Evolutionary conservation across 2,797 vertebrate species (phyloP), one percentile per base, ranked within the genome.

Genomic region (Diceros bicornis): DNA sequence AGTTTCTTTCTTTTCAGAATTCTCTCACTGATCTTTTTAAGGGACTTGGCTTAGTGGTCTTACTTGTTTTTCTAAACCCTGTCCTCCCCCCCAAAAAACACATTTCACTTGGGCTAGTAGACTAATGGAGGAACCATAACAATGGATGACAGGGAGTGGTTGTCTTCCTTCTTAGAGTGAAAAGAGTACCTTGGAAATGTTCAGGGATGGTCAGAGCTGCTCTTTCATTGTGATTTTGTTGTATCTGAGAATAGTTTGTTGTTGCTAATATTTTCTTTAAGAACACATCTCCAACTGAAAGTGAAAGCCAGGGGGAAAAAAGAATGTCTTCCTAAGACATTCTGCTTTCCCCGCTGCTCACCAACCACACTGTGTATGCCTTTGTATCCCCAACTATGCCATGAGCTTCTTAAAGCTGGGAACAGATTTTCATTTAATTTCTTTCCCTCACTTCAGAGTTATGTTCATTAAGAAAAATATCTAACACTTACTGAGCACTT

Each of bases 371-470:
- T 77, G 0, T 13, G 50, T 27, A n/a, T 79, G 64, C 72, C 16
- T 95, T 89, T 69, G 21, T 72, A 34, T 87, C 55, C 64, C 8
- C 41, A 69, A 4, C 82, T 89, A 4, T 69, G 7, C 61, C 87
- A 5, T 89, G 37, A 91, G 20, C 66, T 94, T 84, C 32, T 74
- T 41, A 93, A 82, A 95, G 29, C 86, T 95, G n/a, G 79, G 57
- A 68, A 47, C 29, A 64, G 61, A 66, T 75, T 85, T 92, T 95
- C n/a, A 66, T 74, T 78, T 95, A 88, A 57, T 32, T 91, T 91
- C 34, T 89, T 91, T 75, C 32, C 68, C 44, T 91, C 18, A 77
- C 62, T 90, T 96, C 55, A 95, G 27, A 92, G 23, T 94, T 93
- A 72, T 0, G 1, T 81, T 91, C 20, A 18, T 95, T 92, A 68